Conservation (phyloP, 2,113 vertebrate genomes). For the Dasyurus viverrinus region DNA sequence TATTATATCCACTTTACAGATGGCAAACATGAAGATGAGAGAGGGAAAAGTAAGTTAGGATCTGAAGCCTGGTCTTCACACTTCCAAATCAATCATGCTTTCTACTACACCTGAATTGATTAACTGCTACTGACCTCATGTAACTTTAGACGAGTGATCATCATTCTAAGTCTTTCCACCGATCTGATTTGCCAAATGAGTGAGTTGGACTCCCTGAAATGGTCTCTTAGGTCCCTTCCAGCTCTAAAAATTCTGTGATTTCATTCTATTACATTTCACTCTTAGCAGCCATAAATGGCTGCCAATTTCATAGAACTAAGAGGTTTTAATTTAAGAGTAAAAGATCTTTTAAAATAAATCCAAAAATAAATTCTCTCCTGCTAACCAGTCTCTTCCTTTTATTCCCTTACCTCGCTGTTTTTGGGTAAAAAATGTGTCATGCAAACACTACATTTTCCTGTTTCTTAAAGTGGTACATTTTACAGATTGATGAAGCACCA, state of each 20-base stretch:
- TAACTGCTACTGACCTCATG: background rate
- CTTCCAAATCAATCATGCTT: background rate
- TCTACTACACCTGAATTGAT: background rate
- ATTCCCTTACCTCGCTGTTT: background rate
- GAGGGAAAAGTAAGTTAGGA: background rate
- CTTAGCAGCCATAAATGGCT: slow-evolving; percentile 24
- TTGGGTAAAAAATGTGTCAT: background rate
- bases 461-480: background rate
- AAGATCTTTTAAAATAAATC: slow-evolving; percentile 20
- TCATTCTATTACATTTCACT: background rate
- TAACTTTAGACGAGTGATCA: background rate
- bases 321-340: background rate
- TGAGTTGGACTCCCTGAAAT: background rate
- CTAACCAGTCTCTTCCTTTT: background rate
- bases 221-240: background rate
- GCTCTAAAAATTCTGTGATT: background rate
- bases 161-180: background rate
- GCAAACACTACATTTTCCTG: background rate
- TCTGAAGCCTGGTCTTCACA: background rate
- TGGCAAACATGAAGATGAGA: background rate
- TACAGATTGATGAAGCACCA: too few species aligned
- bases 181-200: background rate
- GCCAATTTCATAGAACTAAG: slow-evolving; percentile 16
- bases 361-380: slow-evolving; percentile 14
- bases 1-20: background rate